phyloP scores from a whole-genome alignment of 2,888 invertebrate genomes.

The Eulithis testata region DNA sequence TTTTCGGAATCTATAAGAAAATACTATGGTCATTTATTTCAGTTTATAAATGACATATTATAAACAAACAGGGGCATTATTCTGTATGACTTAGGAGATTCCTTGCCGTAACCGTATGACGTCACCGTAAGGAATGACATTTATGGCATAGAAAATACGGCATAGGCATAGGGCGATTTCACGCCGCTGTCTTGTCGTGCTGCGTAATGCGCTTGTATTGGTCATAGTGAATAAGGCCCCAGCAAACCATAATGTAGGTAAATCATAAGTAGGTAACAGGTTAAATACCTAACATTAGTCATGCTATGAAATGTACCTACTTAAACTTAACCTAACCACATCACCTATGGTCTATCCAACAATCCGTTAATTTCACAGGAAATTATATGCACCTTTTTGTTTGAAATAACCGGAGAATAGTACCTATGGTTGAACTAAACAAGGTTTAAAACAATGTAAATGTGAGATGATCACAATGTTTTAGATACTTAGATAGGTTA shows the following conservation, averaged over 20 bases:
- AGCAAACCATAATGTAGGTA: neutral
- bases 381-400: constrained; percentile 71
- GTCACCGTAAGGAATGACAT: no score
- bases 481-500: neutral
- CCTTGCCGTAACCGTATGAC: no score
- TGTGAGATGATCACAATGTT: constrained; percentile 45
- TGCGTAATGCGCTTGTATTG: no score
- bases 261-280: neutral
- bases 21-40: neutral
- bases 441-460: constrained; percentile 46
- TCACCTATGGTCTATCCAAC: constrained; percentile 39
- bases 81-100: no score
- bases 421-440: constrained; percentile 39
- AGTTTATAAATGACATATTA: neutral
- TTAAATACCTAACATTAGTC: neutral
- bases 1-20: neutral
- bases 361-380: constrained; percentile 63
- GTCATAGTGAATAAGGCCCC: no score
- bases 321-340: constrained; percentile 1
- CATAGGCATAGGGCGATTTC: no score
- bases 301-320: constrained; percentile 4
- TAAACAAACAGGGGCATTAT: no score
- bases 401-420: constrained; percentile 49
- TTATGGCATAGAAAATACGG: no score
- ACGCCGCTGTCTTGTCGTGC: no score